These are phyloP conservation scores for Notothenia rossii DNA, from an alignment of 2,113 vertebrate genomes.

Conservation along the genomic window DNA sequence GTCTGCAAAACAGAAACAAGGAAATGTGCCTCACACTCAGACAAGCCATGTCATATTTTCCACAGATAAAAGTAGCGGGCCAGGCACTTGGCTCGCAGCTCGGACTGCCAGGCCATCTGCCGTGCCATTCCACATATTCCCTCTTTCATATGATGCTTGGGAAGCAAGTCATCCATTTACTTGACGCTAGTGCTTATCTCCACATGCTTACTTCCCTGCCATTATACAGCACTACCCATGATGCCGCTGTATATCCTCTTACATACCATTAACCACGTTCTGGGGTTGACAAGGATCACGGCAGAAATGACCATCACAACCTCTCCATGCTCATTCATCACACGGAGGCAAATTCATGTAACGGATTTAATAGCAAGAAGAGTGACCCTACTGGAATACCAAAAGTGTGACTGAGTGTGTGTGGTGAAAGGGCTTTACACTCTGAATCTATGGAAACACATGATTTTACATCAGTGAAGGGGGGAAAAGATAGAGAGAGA, in stretches of 20 bases:
- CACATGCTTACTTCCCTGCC: conserved; percentile 29
- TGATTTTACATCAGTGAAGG: conserved; percentile 53
- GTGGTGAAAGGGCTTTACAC: conserved; percentile 1
- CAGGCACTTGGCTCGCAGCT: conserved; percentile 59
- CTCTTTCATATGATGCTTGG: conserved; percentile 48
- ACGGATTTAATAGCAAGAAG: conserved; percentile 55
- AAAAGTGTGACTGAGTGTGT: conserved; percentile 5
- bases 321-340: conserved; percentile 13
- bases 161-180: conserved; percentile 67
- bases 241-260: conserved; percentile 59
- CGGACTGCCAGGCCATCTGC: conserved; percentile 69
- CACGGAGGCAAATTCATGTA: conserved; percentile 7
- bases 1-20: conserved; percentile 53
- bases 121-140: conserved; percentile 40
- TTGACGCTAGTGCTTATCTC: conserved; percentile 37
- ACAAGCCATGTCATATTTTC: conserved; percentile 66
- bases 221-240: conserved; percentile 26
- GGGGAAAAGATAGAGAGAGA: conserved; percentile 26
- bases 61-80: conserved; percentile 52
- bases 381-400: conserved; percentile 48
- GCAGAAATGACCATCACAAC: conserved; percentile 15
- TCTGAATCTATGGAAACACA: conserved; percentile 28
- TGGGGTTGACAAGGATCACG: conserved; percentile 26
- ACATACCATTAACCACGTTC: conserved; percentile 50
- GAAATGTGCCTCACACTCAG: conserved; percentile 25